Evolutionary conservation across 1,140 invertebrate species (phyloP).

Genomic region (Aphaenogaster rudis): DNA sequence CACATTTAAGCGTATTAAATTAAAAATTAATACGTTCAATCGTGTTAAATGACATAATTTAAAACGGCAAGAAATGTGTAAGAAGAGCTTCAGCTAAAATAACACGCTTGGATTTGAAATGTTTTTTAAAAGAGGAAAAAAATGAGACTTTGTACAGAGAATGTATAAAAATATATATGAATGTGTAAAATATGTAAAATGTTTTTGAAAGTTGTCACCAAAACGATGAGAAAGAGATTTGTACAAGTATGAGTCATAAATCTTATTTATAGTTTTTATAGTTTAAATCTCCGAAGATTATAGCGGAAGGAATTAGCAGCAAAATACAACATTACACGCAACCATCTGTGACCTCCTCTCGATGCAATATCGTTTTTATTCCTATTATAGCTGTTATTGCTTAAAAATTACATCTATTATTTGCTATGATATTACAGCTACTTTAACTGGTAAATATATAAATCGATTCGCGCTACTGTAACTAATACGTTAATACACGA

Average conservation of each 20-base stretch:
- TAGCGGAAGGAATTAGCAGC: neutral
- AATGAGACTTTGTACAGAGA: neutral
- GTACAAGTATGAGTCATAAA: neutral
- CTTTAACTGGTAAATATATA: constrained; percentile 4
- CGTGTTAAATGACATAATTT: too few relatives aligned
- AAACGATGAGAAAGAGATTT: neutral
- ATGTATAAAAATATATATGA: neutral
- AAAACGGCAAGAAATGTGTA: too few relatives aligned
- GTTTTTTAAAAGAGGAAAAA: neutral
- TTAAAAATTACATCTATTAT: neutral
- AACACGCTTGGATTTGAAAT: too few relatives aligned
- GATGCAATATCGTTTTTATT: neutral
- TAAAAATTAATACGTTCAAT: too few relatives aligned
- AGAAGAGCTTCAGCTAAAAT: too few relatives aligned
- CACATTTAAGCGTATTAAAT: too few relatives aligned
- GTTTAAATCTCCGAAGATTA: neutral
- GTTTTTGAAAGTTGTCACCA: neutral
- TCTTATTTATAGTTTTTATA: neutral
- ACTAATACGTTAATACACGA: constrained; percentile 3
- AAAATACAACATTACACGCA: neutral
- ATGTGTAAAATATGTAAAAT: neutral
- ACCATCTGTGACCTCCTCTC: neutral
- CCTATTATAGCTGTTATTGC: neutral
- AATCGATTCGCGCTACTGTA: constrained; percentile 11
- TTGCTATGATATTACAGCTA: neutral